Percentiles rank a stretch among this genome's conserved stretches.
phyloP scores from a whole-genome alignment of 2,888 invertebrate species.

The Camponotus fellah region DNA sequence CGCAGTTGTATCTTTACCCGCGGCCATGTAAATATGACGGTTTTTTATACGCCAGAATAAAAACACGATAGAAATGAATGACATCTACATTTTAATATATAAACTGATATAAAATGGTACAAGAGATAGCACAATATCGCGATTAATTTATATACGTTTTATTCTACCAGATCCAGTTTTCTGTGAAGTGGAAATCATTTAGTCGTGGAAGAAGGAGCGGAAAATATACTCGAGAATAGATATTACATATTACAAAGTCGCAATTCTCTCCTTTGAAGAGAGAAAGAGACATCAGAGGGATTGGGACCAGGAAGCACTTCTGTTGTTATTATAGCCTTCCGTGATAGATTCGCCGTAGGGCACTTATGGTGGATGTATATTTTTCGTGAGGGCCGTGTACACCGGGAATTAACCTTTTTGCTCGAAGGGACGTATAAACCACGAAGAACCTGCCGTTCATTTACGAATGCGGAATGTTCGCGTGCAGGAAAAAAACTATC shows the following conservation, averaged over 20 bases:
- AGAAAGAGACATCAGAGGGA: conserved; percentile 24
- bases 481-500: background rate
- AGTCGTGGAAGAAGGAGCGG: background rate
- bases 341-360: conserved; percentile 55
- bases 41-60: background rate
- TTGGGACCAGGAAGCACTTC: conserved; percentile 50
- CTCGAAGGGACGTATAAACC: conserved; percentile 36
- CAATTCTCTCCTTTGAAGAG: background rate
- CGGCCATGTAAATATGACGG: background rate
- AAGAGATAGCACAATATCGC: background rate
- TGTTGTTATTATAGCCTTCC: conserved; percentile 67
- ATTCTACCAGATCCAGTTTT: background rate
- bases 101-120: background rate
- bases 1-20: background rate
- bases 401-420: conserved; percentile 61
- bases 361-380: conserved; percentile 65
- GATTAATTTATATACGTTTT: background rate
- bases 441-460: conserved; percentile 17
- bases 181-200: background rate
- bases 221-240: background rate
- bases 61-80: background rate
- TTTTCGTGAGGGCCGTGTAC: conserved; percentile 64
- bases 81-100: background rate
- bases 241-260: background rate
- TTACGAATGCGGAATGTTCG: background rate